phyloP scores from a whole-genome alignment of 37 sponge, comb jelly and placozoan genomes.

The Chondrilla cf. caribensis region DNA sequence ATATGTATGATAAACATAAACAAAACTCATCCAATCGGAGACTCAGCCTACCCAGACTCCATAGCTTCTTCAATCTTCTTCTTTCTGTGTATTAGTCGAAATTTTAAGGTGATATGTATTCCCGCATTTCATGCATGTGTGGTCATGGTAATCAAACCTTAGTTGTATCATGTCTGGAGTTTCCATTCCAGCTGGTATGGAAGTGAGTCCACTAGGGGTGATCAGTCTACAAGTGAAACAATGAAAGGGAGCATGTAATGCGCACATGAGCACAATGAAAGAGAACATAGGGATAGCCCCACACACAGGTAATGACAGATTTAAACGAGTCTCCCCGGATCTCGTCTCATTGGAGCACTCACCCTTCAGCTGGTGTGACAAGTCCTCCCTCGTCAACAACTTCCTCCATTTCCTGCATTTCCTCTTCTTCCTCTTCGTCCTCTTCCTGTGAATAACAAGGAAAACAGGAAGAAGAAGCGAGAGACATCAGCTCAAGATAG shows the following conservation, averaged over 20 bases:
- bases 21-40: background rate
- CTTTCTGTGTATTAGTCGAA: conserved; percentile 41
- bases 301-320: background rate
- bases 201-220: conserved; percentile 96
- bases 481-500: no score
- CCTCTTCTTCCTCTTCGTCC: conserved; percentile 60
- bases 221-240: conserved; percentile 50
- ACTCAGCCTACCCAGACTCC: conserved; percentile 75
- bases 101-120: no score
- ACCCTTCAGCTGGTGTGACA: background rate
- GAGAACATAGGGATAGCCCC: background rate
- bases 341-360: background rate
- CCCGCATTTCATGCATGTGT: no score
- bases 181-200: conserved; percentile 96
- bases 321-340: background rate
- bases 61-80: conserved; percentile 91
- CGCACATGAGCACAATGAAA: background rate
- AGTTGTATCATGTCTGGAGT: conserved; percentile 97
- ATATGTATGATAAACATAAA: background rate
- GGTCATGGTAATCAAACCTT: no score
- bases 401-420: background rate
- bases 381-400: background rate
- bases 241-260: no score
- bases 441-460: conserved; percentile 26
- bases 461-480: background rate